Percentiles rank a stretch among this genome's conserved stretches.
phyloP scores from a whole-genome alignment of 35 echinoderm and acorn worm genomes.

The Hemicentrotus pulcherrimus region DNA sequence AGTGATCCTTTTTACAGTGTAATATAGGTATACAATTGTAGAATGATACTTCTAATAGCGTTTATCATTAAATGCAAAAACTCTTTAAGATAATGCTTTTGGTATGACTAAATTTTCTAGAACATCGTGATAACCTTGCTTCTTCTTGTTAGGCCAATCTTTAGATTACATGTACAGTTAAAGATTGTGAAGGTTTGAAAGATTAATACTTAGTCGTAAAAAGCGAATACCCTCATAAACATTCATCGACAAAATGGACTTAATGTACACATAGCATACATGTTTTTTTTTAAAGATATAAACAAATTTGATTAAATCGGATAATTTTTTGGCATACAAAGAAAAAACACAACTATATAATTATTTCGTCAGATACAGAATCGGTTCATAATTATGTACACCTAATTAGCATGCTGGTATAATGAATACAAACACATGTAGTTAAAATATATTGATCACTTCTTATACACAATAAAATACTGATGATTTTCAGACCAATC shows the following conservation, averaged over 20 bases:
- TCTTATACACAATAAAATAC: conserved; percentile 6
- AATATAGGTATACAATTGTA: no score
- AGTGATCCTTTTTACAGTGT: no score
- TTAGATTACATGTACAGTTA: no score
- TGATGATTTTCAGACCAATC: neutral
- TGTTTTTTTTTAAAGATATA: neutral
- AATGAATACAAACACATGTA: neutral
- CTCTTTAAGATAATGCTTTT: no score
- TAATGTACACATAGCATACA: neutral
- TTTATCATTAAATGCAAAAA: no score
- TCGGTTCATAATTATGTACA: neutral
- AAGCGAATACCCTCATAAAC: neutral
- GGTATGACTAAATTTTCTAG: no score
- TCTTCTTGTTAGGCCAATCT: no score
- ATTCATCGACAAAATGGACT: neutral
- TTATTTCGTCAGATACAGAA: neutral
- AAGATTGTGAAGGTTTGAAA: no score
- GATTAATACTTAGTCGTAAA: neutral
- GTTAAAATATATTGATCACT: neutral
- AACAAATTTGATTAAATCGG: neutral
- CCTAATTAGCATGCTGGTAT: neutral
- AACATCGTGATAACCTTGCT: no score
- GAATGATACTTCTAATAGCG: no score
- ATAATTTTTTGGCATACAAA: neutral
- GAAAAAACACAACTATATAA: neutral